A percentile compares a stretch with the other conserved stretches of the same genome.
Conservation (phyloP, 2,797 vertebrate species). For the Rhynchonycteris naso region DNA sequence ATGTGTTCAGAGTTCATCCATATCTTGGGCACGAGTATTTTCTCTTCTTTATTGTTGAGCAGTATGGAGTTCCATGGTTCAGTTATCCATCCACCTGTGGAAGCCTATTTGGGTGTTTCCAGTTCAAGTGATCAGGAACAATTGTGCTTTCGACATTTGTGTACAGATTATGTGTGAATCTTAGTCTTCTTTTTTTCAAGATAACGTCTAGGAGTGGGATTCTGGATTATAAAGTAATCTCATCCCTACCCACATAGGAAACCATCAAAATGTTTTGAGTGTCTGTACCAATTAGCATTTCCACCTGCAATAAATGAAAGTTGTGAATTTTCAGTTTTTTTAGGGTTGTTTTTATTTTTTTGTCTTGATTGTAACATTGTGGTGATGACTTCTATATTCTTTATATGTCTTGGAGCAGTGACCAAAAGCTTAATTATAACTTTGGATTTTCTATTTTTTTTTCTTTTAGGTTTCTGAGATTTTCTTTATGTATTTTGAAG, state of each 20-base stretch:
- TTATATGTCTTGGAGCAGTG: too few species aligned
- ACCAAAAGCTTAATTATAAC: neutral
- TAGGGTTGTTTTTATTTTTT: neutral
- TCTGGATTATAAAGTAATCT: neutral
- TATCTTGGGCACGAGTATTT: fast-evolving
- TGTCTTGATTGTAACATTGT: neutral
- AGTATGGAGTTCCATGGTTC: too few species aligned
- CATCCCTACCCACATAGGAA: fast-evolving
- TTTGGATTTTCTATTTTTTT: neutral
- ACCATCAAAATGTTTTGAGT: neutral
- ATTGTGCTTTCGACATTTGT: neutral
- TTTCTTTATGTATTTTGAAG: neutral
- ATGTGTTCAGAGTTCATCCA: neutral
- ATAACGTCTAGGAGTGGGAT: neutral
- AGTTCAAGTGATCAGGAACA: neutral
- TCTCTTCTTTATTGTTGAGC: neutral
- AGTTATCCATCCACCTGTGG: neutral
- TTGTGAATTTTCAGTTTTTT: neutral
- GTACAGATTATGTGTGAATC: neutral
- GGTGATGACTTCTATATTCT: neutral
- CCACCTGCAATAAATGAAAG: fast-evolving
- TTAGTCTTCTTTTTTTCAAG: neutral
- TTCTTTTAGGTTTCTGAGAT: neutral
- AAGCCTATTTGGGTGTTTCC: neutral
- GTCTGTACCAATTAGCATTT: too few species aligned